These are phyloP conservation scores for Gonioctena quinquepunctata DNA, from an alignment of 1,140 invertebrate species.

Conservation along the genomic window DNA sequence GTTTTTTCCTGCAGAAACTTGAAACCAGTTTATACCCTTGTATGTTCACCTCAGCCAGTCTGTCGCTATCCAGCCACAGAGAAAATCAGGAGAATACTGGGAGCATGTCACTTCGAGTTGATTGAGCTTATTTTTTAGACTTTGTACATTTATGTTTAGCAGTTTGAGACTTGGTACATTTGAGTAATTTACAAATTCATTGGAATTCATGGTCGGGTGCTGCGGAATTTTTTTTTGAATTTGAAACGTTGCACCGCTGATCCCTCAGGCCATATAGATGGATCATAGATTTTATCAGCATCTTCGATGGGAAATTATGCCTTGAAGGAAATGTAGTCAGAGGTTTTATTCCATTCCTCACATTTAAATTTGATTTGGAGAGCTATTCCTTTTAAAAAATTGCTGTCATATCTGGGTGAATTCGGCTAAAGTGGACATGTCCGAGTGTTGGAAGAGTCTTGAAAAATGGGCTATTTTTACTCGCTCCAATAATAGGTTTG, in stretches of 20 bases:
- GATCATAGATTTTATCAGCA: not conserved
- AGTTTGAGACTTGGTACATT: too few species aligned
- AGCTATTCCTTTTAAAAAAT: not conserved
- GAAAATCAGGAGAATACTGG: too few species aligned
- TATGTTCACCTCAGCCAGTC: too few species aligned
- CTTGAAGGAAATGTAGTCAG: not conserved
- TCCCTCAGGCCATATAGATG: not conserved
- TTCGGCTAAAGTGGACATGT: not conserved
- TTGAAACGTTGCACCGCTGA: not conserved
- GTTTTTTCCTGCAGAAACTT: too few species aligned
- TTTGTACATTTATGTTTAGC: too few species aligned
- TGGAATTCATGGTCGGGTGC: too few species aligned
- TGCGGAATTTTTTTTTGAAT: too few species aligned
- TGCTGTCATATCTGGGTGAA: not conserved
- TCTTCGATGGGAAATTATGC: not conserved
- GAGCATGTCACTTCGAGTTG: too few species aligned
- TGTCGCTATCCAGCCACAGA: too few species aligned
- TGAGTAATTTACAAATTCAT: too few species aligned
- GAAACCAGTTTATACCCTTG: too few species aligned
- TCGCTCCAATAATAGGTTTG: not conserved
- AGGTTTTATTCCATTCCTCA: constrained; percentile 8
- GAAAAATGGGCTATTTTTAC: not conserved
- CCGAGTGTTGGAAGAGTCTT: not conserved
- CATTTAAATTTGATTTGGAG: not conserved
- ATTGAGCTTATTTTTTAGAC: too few species aligned